phyloP scores from a whole-genome alignment of 2,797 vertebrate genomes.

The Sparidentex hasta region DNA sequence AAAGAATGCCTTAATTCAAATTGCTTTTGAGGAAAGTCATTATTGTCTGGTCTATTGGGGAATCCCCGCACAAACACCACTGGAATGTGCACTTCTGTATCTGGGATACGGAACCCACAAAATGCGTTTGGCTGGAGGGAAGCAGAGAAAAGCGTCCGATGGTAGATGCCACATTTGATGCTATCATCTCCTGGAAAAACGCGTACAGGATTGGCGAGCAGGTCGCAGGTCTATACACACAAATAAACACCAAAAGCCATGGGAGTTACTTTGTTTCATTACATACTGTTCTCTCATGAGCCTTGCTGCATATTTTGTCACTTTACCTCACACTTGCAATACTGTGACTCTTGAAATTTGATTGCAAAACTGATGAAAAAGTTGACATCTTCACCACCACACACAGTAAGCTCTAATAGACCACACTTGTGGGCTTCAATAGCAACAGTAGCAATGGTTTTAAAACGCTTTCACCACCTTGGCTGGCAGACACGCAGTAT shows the following conservation, averaged over 20 bases:
- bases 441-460: neutral
- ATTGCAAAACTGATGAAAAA: neutral
- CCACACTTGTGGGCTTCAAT: slow-evolving; percentile 14
- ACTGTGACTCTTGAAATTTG: neutral
- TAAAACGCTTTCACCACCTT: too few species aligned
- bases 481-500: too few species aligned
- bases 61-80: slow-evolving; percentile 15
- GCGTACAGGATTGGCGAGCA: neutral
- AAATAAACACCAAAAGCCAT: neutral
- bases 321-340: neutral
- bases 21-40: slow-evolving; percentile 9
- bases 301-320: neutral
- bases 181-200: slow-evolving; percentile 4
- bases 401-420: neutral
- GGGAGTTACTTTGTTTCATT: neutral
- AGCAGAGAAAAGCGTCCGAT: neutral
- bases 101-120: slow-evolving; percentile 1
- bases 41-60: slow-evolving; percentile 20
- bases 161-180: slow-evolving; percentile 14
- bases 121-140: slow-evolving; percentile 14
- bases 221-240: neutral
- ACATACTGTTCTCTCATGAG: neutral
- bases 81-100: slow-evolving; percentile 24
- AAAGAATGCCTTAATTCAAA: neutral
- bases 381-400: too few species aligned